Evolutionary conservation across 2,113 vertebrate genomes (phyloP), one percentile per base, ranked within the genome.

Genomic region (Pleuronectes platessa): DNA sequence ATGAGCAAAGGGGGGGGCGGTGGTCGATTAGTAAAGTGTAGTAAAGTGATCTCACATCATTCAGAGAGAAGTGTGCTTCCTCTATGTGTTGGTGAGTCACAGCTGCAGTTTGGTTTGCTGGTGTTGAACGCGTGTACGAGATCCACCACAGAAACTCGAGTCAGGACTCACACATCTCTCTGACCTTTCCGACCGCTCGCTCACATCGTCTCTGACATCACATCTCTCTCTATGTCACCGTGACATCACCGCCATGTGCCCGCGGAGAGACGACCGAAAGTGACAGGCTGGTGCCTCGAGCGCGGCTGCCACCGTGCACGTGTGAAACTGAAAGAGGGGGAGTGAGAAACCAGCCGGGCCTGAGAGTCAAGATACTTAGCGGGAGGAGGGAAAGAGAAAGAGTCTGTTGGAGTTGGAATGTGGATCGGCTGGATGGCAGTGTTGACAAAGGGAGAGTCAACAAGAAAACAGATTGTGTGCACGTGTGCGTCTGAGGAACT

Each of bases 321-420:
- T 82, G 82, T 76, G 86, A 90, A 88, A 90, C 79, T 89, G 76
- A 91, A 91, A 85, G 47, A 26, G 24, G 40, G 1, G 24, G 47
- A 31, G 2, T 8, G 64, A 73, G 23, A 76, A 71, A 82, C 35
- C 24, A 56, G 42, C 11, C 0, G 17, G 15, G 14, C 15, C 47
- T 20, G 47, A 51, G 47, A 18, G 4, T 18, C 6, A 4, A 49
- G 47, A 49, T 18, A 27, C 17, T 18, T 18, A 18, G 3, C 18
- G 6, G 20, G 51, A 27, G 65, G 20, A 21, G 42, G 62, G 23
- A 70, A 21, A 45, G 0, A 3, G 47, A 8, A 61, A 61, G 47
- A 23, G 4, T 21, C 53, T 70, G 68, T 15, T 42, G 51, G 53
- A 75, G 53, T 79, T 73, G 71, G 31, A 75, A 81, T 74, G 65